Evolutionary conservation across 1,140 invertebrate species (phyloP).

Genomic region (Drosophila arawakana): DNA sequence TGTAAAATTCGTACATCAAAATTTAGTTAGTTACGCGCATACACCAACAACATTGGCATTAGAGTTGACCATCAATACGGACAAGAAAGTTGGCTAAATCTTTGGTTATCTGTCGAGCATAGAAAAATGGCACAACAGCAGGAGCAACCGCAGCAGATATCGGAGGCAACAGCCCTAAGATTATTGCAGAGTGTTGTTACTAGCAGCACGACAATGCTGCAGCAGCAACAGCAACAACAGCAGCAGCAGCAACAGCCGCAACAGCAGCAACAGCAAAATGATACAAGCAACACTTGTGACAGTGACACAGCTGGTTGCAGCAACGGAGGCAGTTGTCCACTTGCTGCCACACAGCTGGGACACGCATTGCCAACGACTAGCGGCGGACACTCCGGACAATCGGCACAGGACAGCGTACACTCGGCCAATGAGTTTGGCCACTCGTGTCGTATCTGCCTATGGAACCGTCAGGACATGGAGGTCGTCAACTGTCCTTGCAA

Average conservation of each 20-base stretch:
- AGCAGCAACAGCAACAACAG: not conserved
- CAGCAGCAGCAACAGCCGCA: not conserved
- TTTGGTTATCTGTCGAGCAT: constrained; percentile 6
- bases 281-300: constrained; percentile 1
- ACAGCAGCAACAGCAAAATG: not conserved
- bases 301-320: not conserved
- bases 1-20: constrained; percentile 63
- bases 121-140: constrained; percentile 32
- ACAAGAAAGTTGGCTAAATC: not conserved
- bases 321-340: not conserved
- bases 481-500: constrained; percentile 73
- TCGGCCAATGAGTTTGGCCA: constrained; percentile 72
- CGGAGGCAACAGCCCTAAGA: constrained; percentile 57
- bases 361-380: constrained; percentile 21
- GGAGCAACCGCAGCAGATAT: constrained; percentile 32
- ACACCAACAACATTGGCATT: constrained; percentile 9
- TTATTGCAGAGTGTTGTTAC: constrained; percentile 49
- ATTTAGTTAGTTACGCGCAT: constrained; percentile 48
- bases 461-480: constrained; percentile 74
- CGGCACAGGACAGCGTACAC: constrained; percentile 48
- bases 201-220: not conserved
- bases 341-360: constrained; percentile 10
- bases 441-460: constrained; percentile 79
- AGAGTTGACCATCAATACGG: not conserved
- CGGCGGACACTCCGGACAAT: not conserved